Conservation (phyloP, 2,888 invertebrate species). For the Argyra leucocephala region DNA sequence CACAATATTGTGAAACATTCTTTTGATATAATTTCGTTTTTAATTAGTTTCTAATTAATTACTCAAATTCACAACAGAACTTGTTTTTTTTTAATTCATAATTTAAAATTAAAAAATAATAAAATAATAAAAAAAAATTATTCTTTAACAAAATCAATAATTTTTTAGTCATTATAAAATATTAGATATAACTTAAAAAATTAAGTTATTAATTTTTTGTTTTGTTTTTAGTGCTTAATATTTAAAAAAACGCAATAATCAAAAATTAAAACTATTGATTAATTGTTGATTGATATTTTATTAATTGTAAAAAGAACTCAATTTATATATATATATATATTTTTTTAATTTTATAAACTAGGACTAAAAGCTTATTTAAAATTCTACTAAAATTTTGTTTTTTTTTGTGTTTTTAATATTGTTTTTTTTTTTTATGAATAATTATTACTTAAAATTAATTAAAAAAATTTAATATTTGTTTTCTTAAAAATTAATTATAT, state of each 20-base stretch:
- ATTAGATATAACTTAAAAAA: constrained; percentile 1
- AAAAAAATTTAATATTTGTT: neutral
- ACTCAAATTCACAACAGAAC: no score
- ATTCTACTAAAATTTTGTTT: constrained; percentile 6
- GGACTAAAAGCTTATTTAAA: constrained; percentile 1
- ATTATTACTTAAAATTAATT: neutral
- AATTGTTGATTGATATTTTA: neutral
- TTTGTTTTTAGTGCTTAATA: neutral
- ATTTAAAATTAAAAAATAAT: no score
- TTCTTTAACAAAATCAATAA: no score
- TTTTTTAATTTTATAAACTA: neutral
- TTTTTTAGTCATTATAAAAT: no score
- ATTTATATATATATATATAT: neutral
- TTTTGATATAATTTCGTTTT: no score
- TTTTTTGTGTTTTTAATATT: neutral
- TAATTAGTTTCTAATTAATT: no score
- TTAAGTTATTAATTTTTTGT: neutral
- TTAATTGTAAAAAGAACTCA: constrained; percentile 1
- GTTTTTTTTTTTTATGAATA: neutral
- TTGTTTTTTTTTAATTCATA: no score
- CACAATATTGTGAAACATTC: no score
- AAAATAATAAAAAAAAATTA: no score
- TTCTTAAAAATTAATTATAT: neutral
- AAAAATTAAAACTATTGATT: neutral
- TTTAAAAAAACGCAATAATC: neutral